Conservation (phyloP, 2,797 vertebrate genomes). For the Siniperca undulata region DNA sequence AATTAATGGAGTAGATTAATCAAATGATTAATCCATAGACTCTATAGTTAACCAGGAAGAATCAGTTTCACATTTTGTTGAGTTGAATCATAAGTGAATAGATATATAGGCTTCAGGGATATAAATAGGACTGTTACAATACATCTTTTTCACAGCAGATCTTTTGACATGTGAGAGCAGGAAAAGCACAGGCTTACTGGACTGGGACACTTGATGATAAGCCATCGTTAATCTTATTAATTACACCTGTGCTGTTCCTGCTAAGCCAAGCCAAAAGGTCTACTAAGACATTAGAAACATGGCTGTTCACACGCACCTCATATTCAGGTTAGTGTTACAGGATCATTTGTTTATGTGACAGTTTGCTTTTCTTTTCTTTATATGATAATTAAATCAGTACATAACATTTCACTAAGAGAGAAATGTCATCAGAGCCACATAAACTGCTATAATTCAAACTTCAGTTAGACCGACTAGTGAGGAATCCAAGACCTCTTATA, state of each 20-base stretch:
- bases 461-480: too few species aligned
- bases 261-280: not conserved
- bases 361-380: not conserved
- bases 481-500: not conserved
- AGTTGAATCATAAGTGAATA: conserved; percentile 23
- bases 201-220: not conserved
- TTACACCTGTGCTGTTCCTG: not conserved
- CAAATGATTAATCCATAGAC: conserved; percentile 29
- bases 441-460: not conserved
- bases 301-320: not conserved
- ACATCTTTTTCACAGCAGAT: conserved; percentile 19
- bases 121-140: conserved; percentile 35
- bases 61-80: conserved; percentile 17
- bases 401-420: not conserved
- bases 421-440: not conserved
- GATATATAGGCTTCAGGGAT: conserved; percentile 1
- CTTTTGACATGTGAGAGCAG: conserved; percentile 5
- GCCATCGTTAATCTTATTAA: not conserved
- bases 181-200: conserved; percentile 1
- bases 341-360: not conserved
- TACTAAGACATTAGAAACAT: not conserved
- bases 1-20: conserved; percentile 51
- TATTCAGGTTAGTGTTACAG: not conserved
- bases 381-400: not conserved
- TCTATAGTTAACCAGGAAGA: conserved; percentile 42